These are phyloP conservation scores for Chelonus formosanus DNA, from an alignment of 2,888 invertebrate genomes.

Conservation along the genomic window DNA sequence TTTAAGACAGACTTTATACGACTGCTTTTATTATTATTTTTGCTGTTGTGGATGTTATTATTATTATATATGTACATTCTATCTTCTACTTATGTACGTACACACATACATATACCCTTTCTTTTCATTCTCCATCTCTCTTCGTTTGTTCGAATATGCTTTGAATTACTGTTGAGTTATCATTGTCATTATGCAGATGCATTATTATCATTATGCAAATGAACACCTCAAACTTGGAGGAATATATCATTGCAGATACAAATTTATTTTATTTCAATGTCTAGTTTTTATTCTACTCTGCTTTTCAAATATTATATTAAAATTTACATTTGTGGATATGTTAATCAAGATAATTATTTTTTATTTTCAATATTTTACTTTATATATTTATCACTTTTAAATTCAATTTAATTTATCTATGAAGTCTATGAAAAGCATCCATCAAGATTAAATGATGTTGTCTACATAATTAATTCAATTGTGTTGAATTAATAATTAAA, in stretches of 20 bases:
- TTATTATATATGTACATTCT: background rate
- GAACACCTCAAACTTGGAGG: constrained; percentile 38
- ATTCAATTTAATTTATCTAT: too few species aligned
- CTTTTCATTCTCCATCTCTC: background rate
- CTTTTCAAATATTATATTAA: background rate
- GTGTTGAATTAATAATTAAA: too few species aligned
- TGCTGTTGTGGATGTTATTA: too few species aligned
- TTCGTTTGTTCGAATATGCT: constrained; percentile 3
- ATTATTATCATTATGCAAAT: constrained; percentile 52
- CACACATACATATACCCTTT: background rate
- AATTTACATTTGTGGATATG: background rate
- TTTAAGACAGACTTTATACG: too few species aligned
- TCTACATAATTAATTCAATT: too few species aligned
- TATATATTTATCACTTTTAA: too few species aligned
- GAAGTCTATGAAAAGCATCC: too few species aligned
- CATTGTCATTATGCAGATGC: constrained; percentile 54
- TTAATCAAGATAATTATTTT: too few species aligned
- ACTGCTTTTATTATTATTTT: too few species aligned
- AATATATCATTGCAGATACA: constrained; percentile 26
- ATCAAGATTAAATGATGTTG: too few species aligned
- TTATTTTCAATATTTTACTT: too few species aligned
- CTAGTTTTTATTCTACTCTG: background rate
- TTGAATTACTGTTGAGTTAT: constrained; percentile 42
- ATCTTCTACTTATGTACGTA: background rate
- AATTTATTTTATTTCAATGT: background rate